Percentiles rank a stretch among this genome's conserved stretches.
These are phyloP conservation scores for Drosophila burlai DNA, from an alignment of 1,140 invertebrate species.

Conservation along the genomic window DNA sequence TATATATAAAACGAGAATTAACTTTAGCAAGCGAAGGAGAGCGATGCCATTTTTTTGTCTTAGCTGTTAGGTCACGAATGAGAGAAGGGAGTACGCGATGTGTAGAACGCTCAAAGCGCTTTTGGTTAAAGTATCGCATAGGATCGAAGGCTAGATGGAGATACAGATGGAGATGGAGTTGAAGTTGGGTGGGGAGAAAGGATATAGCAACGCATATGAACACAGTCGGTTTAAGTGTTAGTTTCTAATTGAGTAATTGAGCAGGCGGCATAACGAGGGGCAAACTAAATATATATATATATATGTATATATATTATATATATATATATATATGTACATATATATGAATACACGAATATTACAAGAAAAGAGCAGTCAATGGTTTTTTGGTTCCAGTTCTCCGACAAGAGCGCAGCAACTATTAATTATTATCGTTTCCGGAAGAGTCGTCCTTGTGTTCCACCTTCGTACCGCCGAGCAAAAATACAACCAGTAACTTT, in stretches of 20 bases:
- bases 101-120: slow-evolving; percentile 79
- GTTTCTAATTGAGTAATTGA: slow-evolving; percentile 48
- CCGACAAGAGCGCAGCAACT: slow-evolving; percentile 18
- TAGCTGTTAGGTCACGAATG: slow-evolving; percentile 60
- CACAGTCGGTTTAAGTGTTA: slow-evolving; percentile 74
- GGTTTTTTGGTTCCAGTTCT: slow-evolving; percentile 77
- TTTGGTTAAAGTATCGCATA: slow-evolving; percentile 53
- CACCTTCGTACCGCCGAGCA: slow-evolving; percentile 56
- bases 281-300: slow-evolving; percentile 28
- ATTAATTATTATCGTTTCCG: slow-evolving; percentile 32
- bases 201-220: slow-evolving; percentile 79
- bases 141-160: slow-evolving; percentile 15
- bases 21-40: slow-evolving; percentile 25
- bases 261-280: neutral
- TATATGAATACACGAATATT: slow-evolving; percentile 59
- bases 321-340: slow-evolving; percentile 18
- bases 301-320: slow-evolving; percentile 31
- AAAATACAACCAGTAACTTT: slow-evolving; percentile 27
- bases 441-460: slow-evolving; percentile 52
- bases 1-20: slow-evolving; percentile 34
- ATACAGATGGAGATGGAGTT: too few relatives aligned
- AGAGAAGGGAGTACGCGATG: slow-evolving; percentile 45
- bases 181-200: slow-evolving; percentile 19
- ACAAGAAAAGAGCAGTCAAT: slow-evolving; percentile 68
- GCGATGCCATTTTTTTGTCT: slow-evolving; percentile 60